Evolutionary conservation across 2,113 vertebrate species (phyloP).

Genomic region (Trinectes maculatus): DNA sequence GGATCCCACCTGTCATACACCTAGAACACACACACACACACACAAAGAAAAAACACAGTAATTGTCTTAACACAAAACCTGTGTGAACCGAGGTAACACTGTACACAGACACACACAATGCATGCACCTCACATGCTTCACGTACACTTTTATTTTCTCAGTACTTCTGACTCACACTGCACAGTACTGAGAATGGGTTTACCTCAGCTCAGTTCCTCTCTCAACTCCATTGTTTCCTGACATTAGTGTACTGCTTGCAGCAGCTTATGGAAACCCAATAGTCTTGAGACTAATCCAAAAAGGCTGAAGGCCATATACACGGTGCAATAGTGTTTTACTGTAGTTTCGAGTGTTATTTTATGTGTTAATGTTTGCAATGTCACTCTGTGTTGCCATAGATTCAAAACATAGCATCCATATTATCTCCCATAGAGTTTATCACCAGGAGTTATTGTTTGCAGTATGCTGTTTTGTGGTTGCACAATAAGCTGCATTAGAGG

Average conservation of each 20-base stretch:
- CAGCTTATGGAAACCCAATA: constrained; percentile 66
- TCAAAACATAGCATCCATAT: constrained; percentile 14
- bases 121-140: constrained; percentile 33
- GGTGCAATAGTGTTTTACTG: constrained; percentile 40
- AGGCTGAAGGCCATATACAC: constrained; percentile 6
- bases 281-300: constrained; percentile 23
- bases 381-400: constrained; percentile 54
- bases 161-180: constrained; percentile 10
- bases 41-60: constrained; percentile 23
- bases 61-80: constrained; percentile 82
- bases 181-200: constrained; percentile 25
- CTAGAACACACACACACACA: constrained; percentile 76
- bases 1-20: constrained; percentile 98
- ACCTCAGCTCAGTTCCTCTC: constrained; percentile 12
- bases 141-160: constrained; percentile 25
- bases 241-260: constrained; percentile 21
- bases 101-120: constrained; percentile 34
- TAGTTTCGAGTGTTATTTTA: constrained; percentile 14
- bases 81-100: constrained; percentile 22
- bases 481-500: background rate
- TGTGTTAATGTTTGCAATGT: constrained; percentile 29
- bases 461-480: constrained; percentile 12
- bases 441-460: constrained; percentile 10
- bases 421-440: constrained; percentile 4
- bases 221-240: constrained; percentile 19